Percentiles rank a stretch among this genome's conserved stretches.
Evolutionary conservation across 2,888 invertebrate species (phyloP).

Genomic region (Spisula subtruncata): DNA sequence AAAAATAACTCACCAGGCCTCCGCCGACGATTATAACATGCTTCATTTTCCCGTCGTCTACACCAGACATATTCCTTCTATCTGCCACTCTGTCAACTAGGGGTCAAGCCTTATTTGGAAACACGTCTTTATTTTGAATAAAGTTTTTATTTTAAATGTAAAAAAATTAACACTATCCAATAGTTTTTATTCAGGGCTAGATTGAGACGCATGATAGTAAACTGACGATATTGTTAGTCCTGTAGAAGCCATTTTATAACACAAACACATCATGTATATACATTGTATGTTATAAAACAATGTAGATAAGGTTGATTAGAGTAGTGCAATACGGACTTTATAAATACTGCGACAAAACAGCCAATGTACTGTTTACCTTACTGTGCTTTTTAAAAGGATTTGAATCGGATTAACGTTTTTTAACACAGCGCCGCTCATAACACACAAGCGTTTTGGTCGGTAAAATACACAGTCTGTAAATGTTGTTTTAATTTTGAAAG

Average conservation of each 20-base stretch:
- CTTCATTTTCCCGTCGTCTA: slow-evolving; percentile 48
- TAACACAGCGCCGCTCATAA: background rate
- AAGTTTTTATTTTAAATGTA: background rate
- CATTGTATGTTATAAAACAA: background rate
- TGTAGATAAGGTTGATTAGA: background rate
- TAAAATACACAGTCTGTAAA: too few relatives aligned
- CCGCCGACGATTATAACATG: slow-evolving; percentile 72
- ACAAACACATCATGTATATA: background rate
- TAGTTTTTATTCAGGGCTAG: background rate
- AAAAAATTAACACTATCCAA: background rate
- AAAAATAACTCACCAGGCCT: slow-evolving; percentile 68
- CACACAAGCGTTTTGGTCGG: background rate
- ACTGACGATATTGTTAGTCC: background rate
- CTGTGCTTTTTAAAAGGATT: slow-evolving; percentile 22
- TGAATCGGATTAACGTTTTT: background rate
- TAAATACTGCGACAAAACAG: background rate
- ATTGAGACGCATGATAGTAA: slow-evolving; percentile 29
- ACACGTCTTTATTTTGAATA: background rate
- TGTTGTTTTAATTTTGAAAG: too few relatives aligned
- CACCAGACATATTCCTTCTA: background rate
- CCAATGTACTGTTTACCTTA: background rate
- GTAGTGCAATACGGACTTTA: background rate
- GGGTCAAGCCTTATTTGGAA: slow-evolving; percentile 2
- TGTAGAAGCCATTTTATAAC: background rate
- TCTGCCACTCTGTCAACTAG: background rate